Evolutionary conservation across 2,888 invertebrate species (phyloP).

Genomic region (Aromia moschata): DNA sequence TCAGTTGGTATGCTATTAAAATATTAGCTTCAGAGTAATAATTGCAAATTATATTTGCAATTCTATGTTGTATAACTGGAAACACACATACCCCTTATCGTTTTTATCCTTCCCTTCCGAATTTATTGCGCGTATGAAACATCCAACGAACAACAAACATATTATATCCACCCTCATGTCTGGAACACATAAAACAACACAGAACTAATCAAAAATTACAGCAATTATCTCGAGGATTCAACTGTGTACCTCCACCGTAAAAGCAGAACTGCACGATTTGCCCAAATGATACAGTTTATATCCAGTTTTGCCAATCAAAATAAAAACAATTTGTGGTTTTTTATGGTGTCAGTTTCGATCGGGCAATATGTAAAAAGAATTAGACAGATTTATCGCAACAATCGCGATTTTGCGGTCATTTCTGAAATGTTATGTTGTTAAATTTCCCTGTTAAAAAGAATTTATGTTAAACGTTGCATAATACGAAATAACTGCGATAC

Average conservation of each 20-base stretch:
- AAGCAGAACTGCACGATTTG: conserved; percentile 18
- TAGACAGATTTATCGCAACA: conserved; percentile 22
- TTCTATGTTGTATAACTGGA: too few relatives aligned
- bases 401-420: conserved; percentile 22
- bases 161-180: conserved; percentile 41
- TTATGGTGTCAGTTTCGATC: conserved; percentile 15
- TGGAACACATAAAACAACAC: conserved; percentile 13
- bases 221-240: conserved; percentile 4
- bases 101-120: conserved; percentile 31
- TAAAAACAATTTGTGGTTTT: conserved; percentile 20
- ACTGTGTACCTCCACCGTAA: conserved; percentile 18
- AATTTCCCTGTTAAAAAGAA: conserved; percentile 23
- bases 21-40: too few relatives aligned
- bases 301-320: conserved; percentile 19
- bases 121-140: conserved; percentile 32
- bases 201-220: conserved; percentile 3
- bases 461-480: conserved; percentile 25
- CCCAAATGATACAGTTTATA: conserved; percentile 23
- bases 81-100: conserved; percentile 35
- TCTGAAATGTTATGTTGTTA: conserved; percentile 21
- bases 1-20: too few relatives aligned
- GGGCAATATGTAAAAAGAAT: conserved; percentile 22
- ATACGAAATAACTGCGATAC: conserved; percentile 15
- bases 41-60: too few relatives aligned
- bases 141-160: conserved; percentile 39